Conservation (phyloP, 2,113 vertebrate genomes). For the Hemiprocne comata region DNA sequence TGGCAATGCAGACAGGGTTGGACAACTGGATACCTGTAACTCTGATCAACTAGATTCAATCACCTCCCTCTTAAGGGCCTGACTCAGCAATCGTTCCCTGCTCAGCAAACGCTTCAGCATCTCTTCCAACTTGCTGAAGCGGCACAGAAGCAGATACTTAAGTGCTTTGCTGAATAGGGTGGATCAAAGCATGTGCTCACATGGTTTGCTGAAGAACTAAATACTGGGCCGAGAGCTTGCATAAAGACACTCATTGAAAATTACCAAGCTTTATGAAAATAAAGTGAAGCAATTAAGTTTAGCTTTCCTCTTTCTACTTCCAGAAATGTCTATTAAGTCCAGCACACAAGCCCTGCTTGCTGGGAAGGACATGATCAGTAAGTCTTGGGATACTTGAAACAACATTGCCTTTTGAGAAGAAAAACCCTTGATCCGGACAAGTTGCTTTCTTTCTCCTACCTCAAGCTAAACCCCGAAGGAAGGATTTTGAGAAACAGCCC, state of each 20-base stretch:
- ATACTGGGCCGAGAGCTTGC: slow-evolving; percentile 18
- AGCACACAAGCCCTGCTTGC: not conserved
- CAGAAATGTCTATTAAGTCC: not conserved
- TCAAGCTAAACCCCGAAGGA: not conserved
- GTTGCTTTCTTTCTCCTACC: not conserved
- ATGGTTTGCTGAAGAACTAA: slow-evolving; percentile 56
- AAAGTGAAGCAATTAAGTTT: slow-evolving; percentile 21
- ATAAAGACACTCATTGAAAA: slow-evolving; percentile 41
- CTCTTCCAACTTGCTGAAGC: too few species aligned
- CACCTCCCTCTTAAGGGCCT: not conserved
- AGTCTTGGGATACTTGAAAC: not conserved
- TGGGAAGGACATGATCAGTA: not conserved
- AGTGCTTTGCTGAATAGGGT: too few species aligned
- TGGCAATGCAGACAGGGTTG: too few species aligned
- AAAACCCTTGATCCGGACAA: not conserved
- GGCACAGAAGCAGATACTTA: too few species aligned
- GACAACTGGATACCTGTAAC: not conserved
- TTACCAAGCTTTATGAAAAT: slow-evolving; percentile 28
- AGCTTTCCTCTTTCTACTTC: slow-evolving; percentile 9
- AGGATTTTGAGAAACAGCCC: not conserved
- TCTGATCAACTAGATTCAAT: not conserved
- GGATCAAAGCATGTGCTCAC: slow-evolving; percentile 29
- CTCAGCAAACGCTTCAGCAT: too few species aligned
- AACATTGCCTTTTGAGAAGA: not conserved
- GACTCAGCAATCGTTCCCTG: not conserved